phyloP scores from a whole-genome alignment of 2,113 vertebrate species.

The Spea bombifrons region DNA sequence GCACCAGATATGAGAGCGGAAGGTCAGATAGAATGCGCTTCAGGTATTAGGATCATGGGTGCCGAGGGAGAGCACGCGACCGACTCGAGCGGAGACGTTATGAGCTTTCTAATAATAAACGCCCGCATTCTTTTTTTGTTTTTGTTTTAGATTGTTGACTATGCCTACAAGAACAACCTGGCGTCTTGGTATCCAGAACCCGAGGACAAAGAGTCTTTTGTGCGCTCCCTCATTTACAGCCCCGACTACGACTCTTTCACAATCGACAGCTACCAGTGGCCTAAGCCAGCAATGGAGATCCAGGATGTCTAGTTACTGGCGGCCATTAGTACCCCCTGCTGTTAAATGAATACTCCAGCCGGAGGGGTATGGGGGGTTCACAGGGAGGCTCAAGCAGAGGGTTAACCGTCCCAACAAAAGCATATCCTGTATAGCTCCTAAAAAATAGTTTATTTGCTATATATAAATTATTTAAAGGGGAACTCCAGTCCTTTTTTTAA shows the following conservation, averaged over 20 bases:
- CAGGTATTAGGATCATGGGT: too few species aligned
- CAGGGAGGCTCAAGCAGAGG: too few species aligned
- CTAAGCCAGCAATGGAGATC: conserved; percentile 76
- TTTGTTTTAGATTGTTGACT: conserved; percentile 76
- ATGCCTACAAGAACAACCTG: conserved; percentile 83
- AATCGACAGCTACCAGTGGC: conserved; percentile 86
- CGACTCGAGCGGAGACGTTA: too few species aligned
- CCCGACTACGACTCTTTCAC: conserved; percentile 89
- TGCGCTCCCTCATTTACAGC: conserved; percentile 83
- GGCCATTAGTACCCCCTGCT: not conserved
- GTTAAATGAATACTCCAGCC: not conserved
- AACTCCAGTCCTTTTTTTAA: too few species aligned
- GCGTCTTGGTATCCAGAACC: conserved; percentile 91
- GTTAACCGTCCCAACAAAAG: too few species aligned
- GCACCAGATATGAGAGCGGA: too few species aligned
- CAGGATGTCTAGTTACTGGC: conserved; percentile 73
- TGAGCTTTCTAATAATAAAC: not conserved
- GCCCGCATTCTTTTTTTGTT: conserved; percentile 37
- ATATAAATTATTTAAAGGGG: too few species aligned
- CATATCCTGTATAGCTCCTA: too few species aligned
- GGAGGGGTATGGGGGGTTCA: not conserved
- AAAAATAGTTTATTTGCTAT: too few species aligned
- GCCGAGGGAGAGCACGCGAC: too few species aligned
- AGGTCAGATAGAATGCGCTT: too few species aligned
- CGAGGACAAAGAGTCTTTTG: conserved; percentile 90